Evolutionary conservation across 2,888 invertebrate genomes (phyloP), one percentile per base, ranked within the genome.

Genomic region (Morpho helenor): DNA sequence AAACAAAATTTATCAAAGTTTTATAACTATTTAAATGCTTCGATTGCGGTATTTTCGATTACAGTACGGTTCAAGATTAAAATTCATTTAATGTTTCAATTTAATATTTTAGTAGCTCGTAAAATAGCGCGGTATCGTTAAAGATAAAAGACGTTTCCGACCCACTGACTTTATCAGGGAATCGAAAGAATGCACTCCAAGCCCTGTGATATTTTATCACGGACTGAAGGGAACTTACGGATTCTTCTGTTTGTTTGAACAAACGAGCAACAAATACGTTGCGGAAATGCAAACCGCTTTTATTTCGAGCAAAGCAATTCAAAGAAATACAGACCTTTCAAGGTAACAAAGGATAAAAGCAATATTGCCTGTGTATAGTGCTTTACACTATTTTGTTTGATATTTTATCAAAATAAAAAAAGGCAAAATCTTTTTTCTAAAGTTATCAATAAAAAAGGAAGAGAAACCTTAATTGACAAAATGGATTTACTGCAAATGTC

Each of bases 151-250:
- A 80, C 77, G 80, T 84, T 86, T 87, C 87, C 86, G 68, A 77
- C 54, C 76, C 84, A 76, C 63, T 84, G 84, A 74, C 63, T 75
- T 69, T 75, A 63, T 62, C 65, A 59, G 69, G 78, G 77, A 72
- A 80, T 81, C 74, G 76, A 69, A 83, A 79, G 84, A 85, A 88
- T 87, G 81, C 78, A 74, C 75, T 65, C 70, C 74, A 74, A 74
- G 73, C 74, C 78, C 80, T 74, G 80, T 79, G 81, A 84, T 86
- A 86, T 86, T 87, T 82, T 83, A 85, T 83, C 79, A 75, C 75
- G 75, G 71, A 76, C 76, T 72, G 73, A 82, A 79, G 77, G 81
- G 76, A 82, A 80, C 79, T 80, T 73, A 70, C 69, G 75, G 75
- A 86, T 85, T 80, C 84, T 77, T 66, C 72, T 68, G 79, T 80